A percentile compares a stretch with the other conserved stretches of the same genome.
Evolutionary conservation across 2,888 invertebrate species (phyloP).

Genomic region (Pyrrhosoma nymphula): DNA sequence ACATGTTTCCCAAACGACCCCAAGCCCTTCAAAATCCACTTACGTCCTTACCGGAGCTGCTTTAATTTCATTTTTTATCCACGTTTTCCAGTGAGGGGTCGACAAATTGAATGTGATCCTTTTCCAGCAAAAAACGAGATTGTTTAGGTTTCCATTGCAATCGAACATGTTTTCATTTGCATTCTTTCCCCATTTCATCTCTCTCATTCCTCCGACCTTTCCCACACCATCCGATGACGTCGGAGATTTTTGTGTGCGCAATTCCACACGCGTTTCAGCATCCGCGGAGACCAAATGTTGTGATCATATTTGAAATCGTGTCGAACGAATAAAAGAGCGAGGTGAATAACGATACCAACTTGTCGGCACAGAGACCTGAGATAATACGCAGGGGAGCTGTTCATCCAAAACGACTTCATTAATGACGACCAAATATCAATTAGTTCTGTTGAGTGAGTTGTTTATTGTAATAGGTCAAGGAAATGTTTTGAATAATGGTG

Average conservation of each 20-base stretch:
- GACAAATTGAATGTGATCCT: slow-evolving; percentile 11
- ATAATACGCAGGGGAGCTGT: too few species aligned
- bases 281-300: not conserved
- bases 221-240: too few species aligned
- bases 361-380: too few species aligned
- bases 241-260: too few species aligned
- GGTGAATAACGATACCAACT: too few species aligned
- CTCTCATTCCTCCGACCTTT: not conserved
- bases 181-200: not conserved
- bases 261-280: not conserved
- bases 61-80: not conserved
- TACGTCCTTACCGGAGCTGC: not conserved
- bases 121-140: not conserved
- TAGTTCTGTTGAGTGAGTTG: too few species aligned
- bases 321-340: not conserved
- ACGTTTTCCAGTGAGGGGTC: not conserved
- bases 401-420: too few species aligned
- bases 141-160: not conserved
- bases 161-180: not conserved
- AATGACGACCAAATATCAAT: too few species aligned
- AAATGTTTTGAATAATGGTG: too few species aligned
- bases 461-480: too few species aligned
- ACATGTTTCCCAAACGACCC: not conserved
- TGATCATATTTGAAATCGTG: not conserved
- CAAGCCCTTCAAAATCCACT: not conserved